A percentile compares a stretch with the other conserved stretches of the same genome.
phyloP scores from a whole-genome alignment of 1,140 invertebrate species.

The Sinella curviseta region DNA sequence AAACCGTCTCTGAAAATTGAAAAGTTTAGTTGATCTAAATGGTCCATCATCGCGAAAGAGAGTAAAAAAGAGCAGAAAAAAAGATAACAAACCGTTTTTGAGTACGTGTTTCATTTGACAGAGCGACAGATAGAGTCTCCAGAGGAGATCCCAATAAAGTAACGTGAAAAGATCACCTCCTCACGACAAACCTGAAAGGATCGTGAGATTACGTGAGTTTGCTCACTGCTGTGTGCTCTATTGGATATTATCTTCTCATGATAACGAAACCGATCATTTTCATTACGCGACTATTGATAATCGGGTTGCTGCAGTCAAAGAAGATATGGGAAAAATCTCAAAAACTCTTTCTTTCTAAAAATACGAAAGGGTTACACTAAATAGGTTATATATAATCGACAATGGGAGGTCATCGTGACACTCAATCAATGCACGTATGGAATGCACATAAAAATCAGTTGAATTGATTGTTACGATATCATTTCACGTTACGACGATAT shows the following conservation, averaged over 20 bases:
- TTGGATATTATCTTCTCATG: background rate
- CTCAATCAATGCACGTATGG: background rate
- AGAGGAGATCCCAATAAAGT: slow-evolving; percentile 17
- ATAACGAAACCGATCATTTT: slow-evolving; percentile 16
- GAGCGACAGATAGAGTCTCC: background rate
- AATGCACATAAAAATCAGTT: background rate
- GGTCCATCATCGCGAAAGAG: too few species aligned
- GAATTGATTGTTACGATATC: too few species aligned
- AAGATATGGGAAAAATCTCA: background rate
- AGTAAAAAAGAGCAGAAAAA: slow-evolving; percentile 11
- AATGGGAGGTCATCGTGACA: slow-evolving; percentile 22
- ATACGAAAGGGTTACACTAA: background rate
- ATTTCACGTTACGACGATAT: too few species aligned
- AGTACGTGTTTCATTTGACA: too few species aligned
- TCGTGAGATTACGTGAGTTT: slow-evolving; percentile 9
- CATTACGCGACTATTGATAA: background rate
- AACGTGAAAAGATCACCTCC: background rate
- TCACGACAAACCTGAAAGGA: background rate
- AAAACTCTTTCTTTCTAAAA: background rate
- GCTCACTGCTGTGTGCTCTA: slow-evolving; percentile 10
- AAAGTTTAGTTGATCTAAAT: too few species aligned
- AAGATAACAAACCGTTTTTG: background rate
- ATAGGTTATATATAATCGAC: background rate
- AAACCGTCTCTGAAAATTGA: background rate
- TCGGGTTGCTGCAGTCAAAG: background rate